Evolutionary conservation across 2,797 vertebrate species (phyloP).

Genomic region (Alosa sapidissima): DNA sequence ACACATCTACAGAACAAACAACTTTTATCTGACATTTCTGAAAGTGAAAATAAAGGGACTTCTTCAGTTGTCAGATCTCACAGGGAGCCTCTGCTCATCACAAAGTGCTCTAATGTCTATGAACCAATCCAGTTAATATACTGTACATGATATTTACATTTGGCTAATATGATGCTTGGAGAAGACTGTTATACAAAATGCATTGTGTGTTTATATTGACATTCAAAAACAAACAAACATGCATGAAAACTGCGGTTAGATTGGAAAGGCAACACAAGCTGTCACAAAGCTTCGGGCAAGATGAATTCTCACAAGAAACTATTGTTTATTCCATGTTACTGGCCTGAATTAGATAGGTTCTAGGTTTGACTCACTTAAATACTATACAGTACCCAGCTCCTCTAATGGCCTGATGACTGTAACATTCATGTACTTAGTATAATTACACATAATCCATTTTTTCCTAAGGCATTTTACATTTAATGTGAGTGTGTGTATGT

Average conservation of each 20-base stretch:
- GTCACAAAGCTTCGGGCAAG: not conserved
- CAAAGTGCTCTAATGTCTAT: conserved; percentile 19
- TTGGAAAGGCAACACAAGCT: conserved; percentile 8
- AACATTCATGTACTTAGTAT: conserved; percentile 11
- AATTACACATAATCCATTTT: not conserved
- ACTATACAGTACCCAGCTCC: conserved; percentile 8
- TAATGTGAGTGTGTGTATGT: not conserved
- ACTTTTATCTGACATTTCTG: not conserved
- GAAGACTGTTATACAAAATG: conserved; percentile 5
- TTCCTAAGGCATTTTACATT: not conserved
- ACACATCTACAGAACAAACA: conserved; percentile 8
- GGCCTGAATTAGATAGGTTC: not conserved
- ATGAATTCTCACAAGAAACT: not conserved
- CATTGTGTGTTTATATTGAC: not conserved
- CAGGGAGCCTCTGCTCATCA: conserved; percentile 19
- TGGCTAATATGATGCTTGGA: conserved; percentile 15
- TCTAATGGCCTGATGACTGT: conserved; percentile 6
- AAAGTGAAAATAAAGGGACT: conserved; percentile 13
- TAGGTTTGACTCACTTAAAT: conserved; percentile 21
- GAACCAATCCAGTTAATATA: conserved; percentile 20
- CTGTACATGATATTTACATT: conserved; percentile 28
- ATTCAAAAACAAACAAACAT: not conserved
- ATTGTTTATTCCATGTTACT: conserved; percentile 3
- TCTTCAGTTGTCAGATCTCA: conserved; percentile 18
- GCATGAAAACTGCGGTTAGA: not conserved